Base-by-base conservation (phyloP, 2,113 vertebrate genomes). In the Stomatorhinus ivindoensis region DNA sequence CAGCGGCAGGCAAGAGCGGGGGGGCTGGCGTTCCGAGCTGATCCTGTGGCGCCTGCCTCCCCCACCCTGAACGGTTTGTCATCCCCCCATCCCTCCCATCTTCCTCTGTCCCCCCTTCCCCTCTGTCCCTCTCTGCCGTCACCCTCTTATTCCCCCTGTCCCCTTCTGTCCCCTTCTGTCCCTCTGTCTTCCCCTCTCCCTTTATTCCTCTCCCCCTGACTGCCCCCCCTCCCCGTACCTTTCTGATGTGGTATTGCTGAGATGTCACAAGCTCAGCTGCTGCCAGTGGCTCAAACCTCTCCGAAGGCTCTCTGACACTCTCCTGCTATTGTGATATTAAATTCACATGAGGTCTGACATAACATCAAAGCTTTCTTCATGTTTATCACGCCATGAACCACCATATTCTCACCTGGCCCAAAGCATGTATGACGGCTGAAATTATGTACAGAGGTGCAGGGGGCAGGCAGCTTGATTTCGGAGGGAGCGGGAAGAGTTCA, bases 41-140 rank as follows among this genome's bases (percentile, higher is more conserved):
- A 47, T 47, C 46, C 9, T 47, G 46, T 47, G 46, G 46, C 7
- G 8, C 35, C 51, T 19, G 15, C 51, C 44, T 46, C 44, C 44
- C 6, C 44, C 65, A 88, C 55, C 88, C 89, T 47, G 86, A 89
- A 88, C 89, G 44, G 86, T 90, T 93, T 92, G 89, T 93, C 89
- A 89, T 91, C 88, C 90, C 92, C 90, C 88, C 89, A 91, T 92
- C 89, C 88, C 90, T 15, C 50, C 50, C 13, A 13, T 51, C 50
- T 51, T 17, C 50, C 50, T 82, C 73, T 91, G 69, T 55, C 39
- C 88, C 90, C 69, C 50, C 87, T 89, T 90, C 90, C 91, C 94
- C 35, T 61, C 55, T 86, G 17, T n/a, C n/a, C n/a, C n/a, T n/a
- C n/a, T n/a, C n/a, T n/a, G n/a, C n/a, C n/a, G n/a, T n/a, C n/a